phyloP scores from a whole-genome alignment of 2,888 invertebrate genomes.

The Parthenolecanium corni region DNA sequence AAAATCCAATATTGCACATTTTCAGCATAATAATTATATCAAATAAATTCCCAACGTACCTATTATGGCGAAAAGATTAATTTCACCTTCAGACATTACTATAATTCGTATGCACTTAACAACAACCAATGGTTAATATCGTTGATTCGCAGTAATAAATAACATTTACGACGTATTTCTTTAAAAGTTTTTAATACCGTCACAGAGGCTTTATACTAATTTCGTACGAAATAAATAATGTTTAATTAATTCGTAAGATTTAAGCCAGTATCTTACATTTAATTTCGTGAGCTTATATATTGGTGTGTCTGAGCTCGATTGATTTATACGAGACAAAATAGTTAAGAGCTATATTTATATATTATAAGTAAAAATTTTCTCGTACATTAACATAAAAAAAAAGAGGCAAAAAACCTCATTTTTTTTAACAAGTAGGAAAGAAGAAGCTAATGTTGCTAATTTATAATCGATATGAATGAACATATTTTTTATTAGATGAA shows the following conservation, averaged over 20 bases:
- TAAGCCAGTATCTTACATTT: neutral
- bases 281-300: too few species aligned
- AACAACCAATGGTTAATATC: constrained; percentile 23
- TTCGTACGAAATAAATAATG: constrained; percentile 5
- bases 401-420: too few species aligned
- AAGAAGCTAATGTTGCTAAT: too few species aligned
- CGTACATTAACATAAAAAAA: too few species aligned
- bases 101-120: neutral
- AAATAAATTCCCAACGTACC: constrained; percentile 17
- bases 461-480: neutral
- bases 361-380: neutral
- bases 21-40: too few species aligned
- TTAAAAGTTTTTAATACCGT: neutral
- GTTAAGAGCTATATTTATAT: neutral
- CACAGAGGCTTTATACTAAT: neutral
- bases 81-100: constrained; percentile 16
- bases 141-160: constrained; percentile 19
- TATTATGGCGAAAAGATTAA: constrained; percentile 19
- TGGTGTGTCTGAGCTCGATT: neutral
- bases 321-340: neutral
- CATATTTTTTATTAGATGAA: neutral
- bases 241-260: constrained; percentile 14
- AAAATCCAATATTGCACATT: neutral
- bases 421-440: too few species aligned
- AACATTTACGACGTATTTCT: constrained; percentile 16